Evolutionary conservation across 2,888 invertebrate genomes (phyloP).

Genomic region (Caenorhabditis panamensis): DNA sequence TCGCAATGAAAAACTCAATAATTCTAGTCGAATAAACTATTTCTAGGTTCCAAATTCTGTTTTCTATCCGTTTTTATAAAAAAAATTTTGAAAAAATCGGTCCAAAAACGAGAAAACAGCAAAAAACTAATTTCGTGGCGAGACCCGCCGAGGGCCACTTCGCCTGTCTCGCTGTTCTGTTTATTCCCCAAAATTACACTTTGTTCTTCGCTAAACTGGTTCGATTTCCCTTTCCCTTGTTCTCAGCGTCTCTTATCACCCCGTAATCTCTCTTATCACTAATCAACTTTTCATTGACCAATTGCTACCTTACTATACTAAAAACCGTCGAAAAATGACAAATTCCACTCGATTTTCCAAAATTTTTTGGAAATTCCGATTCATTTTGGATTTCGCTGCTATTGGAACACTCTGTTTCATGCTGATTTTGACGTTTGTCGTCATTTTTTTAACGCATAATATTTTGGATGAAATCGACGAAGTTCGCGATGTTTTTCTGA

Average conservation of each 20-base stretch:
- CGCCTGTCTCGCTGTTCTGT: neutral
- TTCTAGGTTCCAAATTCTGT: too few relatives aligned
- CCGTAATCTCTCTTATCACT: constrained; percentile 17
- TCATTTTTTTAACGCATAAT: constrained; percentile 43
- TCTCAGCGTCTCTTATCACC: constrained; percentile 17
- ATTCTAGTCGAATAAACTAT: too few relatives aligned
- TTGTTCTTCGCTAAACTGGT: constrained; percentile 48
- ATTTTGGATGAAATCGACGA: constrained; percentile 55
- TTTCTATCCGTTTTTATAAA: too few relatives aligned
- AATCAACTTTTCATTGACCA: constrained; percentile 1
- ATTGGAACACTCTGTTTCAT: constrained; percentile 56
- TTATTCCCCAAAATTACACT: constrained; percentile 16
- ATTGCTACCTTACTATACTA: too few relatives aligned
- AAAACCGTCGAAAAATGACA: constrained; percentile 12
- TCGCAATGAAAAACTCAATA: too few relatives aligned
- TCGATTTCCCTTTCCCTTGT: constrained; percentile 10
- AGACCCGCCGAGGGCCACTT: too few relatives aligned
- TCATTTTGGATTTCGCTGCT: constrained; percentile 46
- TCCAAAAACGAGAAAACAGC: too few relatives aligned
- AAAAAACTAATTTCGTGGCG: too few relatives aligned
- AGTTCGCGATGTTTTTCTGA: constrained; percentile 43
- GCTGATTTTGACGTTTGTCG: constrained; percentile 38
- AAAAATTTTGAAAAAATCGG: too few relatives aligned
- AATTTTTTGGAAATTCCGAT: constrained; percentile 49
- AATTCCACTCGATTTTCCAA: neutral